Conservation (phyloP, 2,888 invertebrate species). For the Neoaliturus tenellus region DNA sequence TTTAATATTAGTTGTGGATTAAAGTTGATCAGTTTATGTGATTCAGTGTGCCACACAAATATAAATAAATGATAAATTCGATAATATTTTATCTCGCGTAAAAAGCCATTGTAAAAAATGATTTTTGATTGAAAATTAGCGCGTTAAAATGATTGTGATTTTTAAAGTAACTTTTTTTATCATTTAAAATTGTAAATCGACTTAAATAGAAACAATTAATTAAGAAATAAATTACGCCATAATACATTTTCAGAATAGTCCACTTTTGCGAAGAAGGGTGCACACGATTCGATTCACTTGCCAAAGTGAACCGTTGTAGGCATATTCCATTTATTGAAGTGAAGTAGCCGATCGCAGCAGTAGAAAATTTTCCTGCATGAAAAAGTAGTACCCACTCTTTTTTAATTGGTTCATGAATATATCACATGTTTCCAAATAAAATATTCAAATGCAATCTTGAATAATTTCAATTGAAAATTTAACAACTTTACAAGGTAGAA, state of each 20-base stretch:
- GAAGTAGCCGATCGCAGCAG: conserved; percentile 24
- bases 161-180: too few species aligned
- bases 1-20: too few species aligned
- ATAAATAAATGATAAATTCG: too few species aligned
- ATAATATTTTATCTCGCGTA: too few species aligned
- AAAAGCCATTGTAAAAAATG: too few species aligned
- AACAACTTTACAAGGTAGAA: not conserved
- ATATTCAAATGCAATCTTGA: not conserved
- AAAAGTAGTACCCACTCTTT: not conserved
- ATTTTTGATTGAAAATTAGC: too few species aligned
- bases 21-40: too few species aligned
- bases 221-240: too few species aligned
- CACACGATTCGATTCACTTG: not conserved
- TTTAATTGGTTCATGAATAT: not conserved
- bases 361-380: not conserved
- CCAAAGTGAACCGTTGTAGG: conserved; percentile 19
- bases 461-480: not conserved
- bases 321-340: conserved; percentile 27
- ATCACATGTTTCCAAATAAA: not conserved
- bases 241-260: not conserved
- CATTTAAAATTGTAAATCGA: too few species aligned
- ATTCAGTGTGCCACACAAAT: too few species aligned
- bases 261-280: not conserved
- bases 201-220: not conserved
- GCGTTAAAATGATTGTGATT: too few species aligned